Conservation (phyloP, 2,888 invertebrate species). For the Ochropleura plecta region DNA sequence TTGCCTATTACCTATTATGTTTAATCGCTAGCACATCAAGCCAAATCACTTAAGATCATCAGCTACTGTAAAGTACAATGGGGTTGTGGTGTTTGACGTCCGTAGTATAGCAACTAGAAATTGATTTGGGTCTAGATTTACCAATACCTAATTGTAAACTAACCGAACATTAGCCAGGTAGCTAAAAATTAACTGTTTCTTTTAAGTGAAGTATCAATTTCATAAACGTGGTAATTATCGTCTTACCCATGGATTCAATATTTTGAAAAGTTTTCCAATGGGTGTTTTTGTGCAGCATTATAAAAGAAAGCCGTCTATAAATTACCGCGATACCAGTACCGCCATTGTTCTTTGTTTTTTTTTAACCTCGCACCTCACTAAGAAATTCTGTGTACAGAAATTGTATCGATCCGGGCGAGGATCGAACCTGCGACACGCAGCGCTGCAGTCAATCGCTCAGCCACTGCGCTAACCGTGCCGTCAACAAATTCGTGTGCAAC, state of each 20-base stretch:
- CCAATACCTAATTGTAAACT: not conserved
- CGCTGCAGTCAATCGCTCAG: no score
- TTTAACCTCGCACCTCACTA: no score
- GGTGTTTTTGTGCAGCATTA: not conserved
- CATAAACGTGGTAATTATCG: not conserved
- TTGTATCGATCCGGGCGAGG: no score
- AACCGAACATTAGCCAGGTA: not conserved
- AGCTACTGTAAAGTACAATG: not conserved
- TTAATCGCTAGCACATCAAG: conserved; percentile 27
- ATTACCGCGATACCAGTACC: not conserved
- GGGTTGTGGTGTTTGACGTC: not conserved
- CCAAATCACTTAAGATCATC: conserved; percentile 14
- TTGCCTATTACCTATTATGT: conserved; percentile 43
- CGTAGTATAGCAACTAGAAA: not conserved
- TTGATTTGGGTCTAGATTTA: not conserved
- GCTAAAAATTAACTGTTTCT: not conserved
- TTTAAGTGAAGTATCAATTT: not conserved
- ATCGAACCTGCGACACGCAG: no score
- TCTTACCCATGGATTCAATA: not conserved
- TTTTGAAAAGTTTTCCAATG: not conserved
- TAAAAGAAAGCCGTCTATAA: not conserved
- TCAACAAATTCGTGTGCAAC: not conserved
- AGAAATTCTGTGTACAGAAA: no score
- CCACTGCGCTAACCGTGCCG: no score
- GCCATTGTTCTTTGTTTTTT: not conserved